Base-by-base conservation (phyloP, 2,113 vertebrate genomes). In the Plecturocebus donacophilus region DNA sequence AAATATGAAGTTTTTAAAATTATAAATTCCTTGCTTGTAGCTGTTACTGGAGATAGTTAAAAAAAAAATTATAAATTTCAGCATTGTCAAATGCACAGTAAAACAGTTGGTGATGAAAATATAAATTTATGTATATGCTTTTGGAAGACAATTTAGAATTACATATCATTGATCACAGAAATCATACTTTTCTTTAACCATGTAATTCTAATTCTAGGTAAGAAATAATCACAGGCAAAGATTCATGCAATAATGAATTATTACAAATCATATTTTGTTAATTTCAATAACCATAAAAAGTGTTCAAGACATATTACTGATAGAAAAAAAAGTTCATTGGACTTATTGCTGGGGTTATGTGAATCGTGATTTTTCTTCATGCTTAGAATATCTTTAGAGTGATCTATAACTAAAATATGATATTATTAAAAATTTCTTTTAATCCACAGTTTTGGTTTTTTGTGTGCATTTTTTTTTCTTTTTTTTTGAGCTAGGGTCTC, bases 71-170 rank as follows among this genome's bases (percentile, higher is more conserved):
- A 70, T 87, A 87, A 87, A 84, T 76, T 87, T 16, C 32, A 42
- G 68, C 40, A 64, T 10, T 83, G 54, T 25, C 79, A 89, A 87
- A 95, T 52, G 12, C 54, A 87, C 54, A 38, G 32, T 64, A 38
- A 97, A 91, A 93, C 52, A 82, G 87, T 47, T 87, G 61, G 11
- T 42, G 25, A 90, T 70, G n/a, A 95, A 94, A 87, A 94, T 64
- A 95, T 32, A 83, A 77, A 92, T 95, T 58, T 81, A 23, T 35
- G 49, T 32, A 90, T 54, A 75, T 11, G 38, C 47, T 87, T 87
- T 25, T 25, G n/a, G 30, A 77, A 32, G n/a, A 40, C n/a, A 95
- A 91, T 91, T 61, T 95, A 32, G 81, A 93, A 93, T 87, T 93
- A 71, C 10, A 71, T 73, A 61, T 83, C 35, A 61, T 45, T 90